Evolutionary conservation across 1,140 invertebrate species (phyloP).

Genomic region (Leptopilina boulardi): DNA sequence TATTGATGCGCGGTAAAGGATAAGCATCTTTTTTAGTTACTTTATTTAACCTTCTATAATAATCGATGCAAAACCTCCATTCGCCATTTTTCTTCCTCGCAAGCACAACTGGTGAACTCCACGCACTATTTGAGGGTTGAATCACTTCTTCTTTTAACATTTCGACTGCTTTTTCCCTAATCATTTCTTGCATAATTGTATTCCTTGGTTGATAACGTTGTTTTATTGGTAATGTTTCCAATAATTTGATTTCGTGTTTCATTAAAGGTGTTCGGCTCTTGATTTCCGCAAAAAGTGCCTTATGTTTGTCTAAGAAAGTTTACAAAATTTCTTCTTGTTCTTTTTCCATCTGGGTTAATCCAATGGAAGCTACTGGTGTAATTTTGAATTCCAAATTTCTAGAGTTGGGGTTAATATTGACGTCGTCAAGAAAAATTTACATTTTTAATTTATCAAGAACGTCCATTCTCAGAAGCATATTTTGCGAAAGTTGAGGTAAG

Average conservation of each 20-base stretch:
- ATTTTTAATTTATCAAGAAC: too few relatives aligned
- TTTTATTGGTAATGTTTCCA: slow-evolving; percentile 22
- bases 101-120: slow-evolving; percentile 72
- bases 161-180: not conserved
- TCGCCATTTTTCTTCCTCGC: slow-evolving; percentile 75
- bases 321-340: too few relatives aligned
- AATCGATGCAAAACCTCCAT: slow-evolving; percentile 26
- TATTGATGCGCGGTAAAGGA: slow-evolving; percentile 48
- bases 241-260: too few relatives aligned
- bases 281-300: not conserved
- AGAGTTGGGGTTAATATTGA: too few relatives aligned
- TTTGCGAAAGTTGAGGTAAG: too few relatives aligned
- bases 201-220: slow-evolving; percentile 38
- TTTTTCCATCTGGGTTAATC: too few relatives aligned
- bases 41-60: not conserved
- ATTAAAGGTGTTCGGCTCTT: not conserved
- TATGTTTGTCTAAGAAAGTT: too few relatives aligned
- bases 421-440: too few relatives aligned
- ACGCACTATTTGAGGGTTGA: slow-evolving; percentile 67
- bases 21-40: too few relatives aligned
- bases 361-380: too few relatives aligned
- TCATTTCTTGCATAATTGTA: slow-evolving; percentile 28
- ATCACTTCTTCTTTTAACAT: slow-evolving; percentile 68
- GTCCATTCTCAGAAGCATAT: too few relatives aligned
- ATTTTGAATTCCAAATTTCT: too few relatives aligned